Conservation (phyloP, 2,888 invertebrate species). For the Boloria selene region DNA sequence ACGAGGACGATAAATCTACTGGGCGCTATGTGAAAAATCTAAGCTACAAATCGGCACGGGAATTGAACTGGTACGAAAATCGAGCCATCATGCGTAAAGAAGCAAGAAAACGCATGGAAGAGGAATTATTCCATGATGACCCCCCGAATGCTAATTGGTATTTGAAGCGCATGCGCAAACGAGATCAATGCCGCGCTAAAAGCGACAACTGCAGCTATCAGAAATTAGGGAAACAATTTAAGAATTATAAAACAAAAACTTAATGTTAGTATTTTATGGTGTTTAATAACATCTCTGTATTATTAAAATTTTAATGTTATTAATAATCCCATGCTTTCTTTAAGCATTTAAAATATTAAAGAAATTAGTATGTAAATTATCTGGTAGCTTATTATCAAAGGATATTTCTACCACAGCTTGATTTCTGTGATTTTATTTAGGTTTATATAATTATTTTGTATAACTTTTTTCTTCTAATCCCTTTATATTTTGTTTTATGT, state of each 20-base stretch:
- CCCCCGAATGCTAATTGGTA: slow-evolving; percentile 73
- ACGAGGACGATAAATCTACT: slow-evolving; percentile 46
- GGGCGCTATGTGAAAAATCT: slow-evolving; percentile 37
- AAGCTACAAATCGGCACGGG: slow-evolving; percentile 29
- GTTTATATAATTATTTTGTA: neutral
- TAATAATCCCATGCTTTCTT: slow-evolving; percentile 13
- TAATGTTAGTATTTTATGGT: slow-evolving; percentile 32
- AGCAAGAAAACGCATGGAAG: slow-evolving; percentile 65
- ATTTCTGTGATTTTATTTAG: slow-evolving; percentile 21
- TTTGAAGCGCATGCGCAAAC: slow-evolving; percentile 72
- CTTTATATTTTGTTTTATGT: neutral
- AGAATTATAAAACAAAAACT: slow-evolving; percentile 71
- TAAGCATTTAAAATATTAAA: slow-evolving; percentile 6
- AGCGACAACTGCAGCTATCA: slow-evolving; percentile 64
- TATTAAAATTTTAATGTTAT: slow-evolving; percentile 9
- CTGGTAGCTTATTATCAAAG: slow-evolving; percentile 5
- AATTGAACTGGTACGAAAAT: slow-evolving; percentile 64
- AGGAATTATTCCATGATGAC: slow-evolving; percentile 63
- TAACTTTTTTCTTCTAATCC: neutral
- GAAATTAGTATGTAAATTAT: slow-evolving; percentile 1
- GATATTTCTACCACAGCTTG: neutral
- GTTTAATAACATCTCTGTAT: slow-evolving; percentile 5
- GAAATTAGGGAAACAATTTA: slow-evolving; percentile 60
- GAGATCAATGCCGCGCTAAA: slow-evolving; percentile 72
- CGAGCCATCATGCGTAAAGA: slow-evolving; percentile 61